These are phyloP conservation scores for Pogonus chalceus DNA, from an alignment of 1,140 invertebrate species.

Conservation along the genomic window DNA sequence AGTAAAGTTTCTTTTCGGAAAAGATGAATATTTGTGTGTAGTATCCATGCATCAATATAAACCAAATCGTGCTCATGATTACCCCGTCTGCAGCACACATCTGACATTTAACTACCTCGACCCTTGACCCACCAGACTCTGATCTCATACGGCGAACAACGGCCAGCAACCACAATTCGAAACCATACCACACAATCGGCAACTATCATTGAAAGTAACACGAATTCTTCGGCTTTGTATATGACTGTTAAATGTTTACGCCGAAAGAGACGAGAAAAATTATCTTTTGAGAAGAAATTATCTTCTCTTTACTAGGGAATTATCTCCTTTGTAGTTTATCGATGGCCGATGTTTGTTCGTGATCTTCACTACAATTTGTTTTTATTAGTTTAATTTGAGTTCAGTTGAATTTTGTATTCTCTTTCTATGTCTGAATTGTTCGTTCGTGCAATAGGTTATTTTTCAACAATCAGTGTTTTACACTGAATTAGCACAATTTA, in stretches of 20 bases:
- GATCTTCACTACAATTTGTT: background rate
- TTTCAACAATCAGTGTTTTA: no score
- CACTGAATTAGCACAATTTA: no score
- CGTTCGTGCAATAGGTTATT: no score
- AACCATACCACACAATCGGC: no score
- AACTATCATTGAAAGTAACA: background rate
- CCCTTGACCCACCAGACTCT: background rate
- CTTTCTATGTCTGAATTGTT: no score
- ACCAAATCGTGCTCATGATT: no score
- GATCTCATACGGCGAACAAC: background rate
- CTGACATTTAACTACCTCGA: background rate
- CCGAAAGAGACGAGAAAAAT: background rate
- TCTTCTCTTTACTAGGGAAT: background rate
- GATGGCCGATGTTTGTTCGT: background rate
- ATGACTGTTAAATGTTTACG: background rate
- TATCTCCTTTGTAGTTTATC: background rate
- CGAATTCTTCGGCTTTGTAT: background rate
- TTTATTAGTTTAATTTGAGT: background rate
- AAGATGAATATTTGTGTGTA: no score
- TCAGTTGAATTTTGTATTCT: no score
- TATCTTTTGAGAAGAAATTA: background rate
- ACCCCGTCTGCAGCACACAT: background rate
- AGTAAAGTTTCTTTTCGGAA: no score
- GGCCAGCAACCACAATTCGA: no score
- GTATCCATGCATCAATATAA: no score